A percentile compares a stretch with the other conserved stretches of the same genome.
These are phyloP conservation scores for Leptocoma aspasia DNA, from an alignment of 2,113 vertebrate genomes.

Conservation along the genomic window DNA sequence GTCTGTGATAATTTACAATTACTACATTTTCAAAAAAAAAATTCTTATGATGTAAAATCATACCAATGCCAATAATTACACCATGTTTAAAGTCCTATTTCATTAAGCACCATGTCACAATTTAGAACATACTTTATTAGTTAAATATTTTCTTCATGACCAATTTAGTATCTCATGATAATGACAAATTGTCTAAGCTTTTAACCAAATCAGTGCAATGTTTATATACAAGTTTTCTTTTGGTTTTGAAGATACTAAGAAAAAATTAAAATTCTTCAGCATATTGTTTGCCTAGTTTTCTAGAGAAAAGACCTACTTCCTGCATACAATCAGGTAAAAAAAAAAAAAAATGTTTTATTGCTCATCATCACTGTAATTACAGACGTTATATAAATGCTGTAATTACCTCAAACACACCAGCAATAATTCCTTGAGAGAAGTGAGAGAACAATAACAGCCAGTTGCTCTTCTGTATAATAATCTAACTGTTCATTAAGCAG, in stretches of 20 bases:
- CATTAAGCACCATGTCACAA: not conserved
- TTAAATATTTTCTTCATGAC: not conserved
- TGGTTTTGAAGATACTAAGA: not conserved
- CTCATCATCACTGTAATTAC: not conserved
- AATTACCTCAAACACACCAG: conserved; percentile 4
- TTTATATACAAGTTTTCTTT: not conserved
- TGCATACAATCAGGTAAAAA: not conserved
- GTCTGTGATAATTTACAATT: not conserved
- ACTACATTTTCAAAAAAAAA: not conserved
- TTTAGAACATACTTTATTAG: not conserved
- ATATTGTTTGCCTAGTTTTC: not conserved
- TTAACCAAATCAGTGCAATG: not conserved
- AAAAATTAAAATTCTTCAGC: not conserved
- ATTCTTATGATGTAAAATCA: not conserved
- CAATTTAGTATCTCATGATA: not conserved
- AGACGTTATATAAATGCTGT: not conserved
- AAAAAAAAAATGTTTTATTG: not conserved
- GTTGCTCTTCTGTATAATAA: not conserved
- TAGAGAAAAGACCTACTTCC: not conserved
- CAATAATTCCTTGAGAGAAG: conserved; percentile 7
- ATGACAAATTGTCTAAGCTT: not conserved
- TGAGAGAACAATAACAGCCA: not conserved
- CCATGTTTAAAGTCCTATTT: not conserved
- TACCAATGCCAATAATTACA: not conserved
- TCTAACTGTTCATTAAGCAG: conserved; percentile 5